Evolutionary conservation across 2,113 vertebrate species (phyloP), one percentile per base, ranked within the genome.

Genomic region (Callipepla squamata): DNA sequence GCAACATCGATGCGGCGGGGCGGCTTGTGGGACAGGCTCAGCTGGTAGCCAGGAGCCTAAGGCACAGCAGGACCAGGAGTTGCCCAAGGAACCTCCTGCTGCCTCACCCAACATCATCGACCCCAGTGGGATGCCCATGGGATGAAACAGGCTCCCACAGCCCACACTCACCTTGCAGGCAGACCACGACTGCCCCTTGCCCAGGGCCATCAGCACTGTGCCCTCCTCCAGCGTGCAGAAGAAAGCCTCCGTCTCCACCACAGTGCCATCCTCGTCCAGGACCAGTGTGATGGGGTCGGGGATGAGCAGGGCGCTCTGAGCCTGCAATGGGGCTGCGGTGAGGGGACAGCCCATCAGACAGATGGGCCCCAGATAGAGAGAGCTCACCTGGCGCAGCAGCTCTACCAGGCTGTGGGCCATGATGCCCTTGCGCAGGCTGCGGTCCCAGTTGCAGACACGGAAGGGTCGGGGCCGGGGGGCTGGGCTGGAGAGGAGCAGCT

Each of bases 261-360:
- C 96, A 0, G 99, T 99, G 58, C 99, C 99, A 0, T 99, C 99
- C 92, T 99, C 99, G 13, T 99, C 99, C 96, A 99, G 97, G 82
- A 99, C 98, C 94, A 99, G 53, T 0, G 26, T 88, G 38, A 98
- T 42, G 32, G 97, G 81, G 5, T 95, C 96, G 1, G 74, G 58
- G 44, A 97, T 80, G 3, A 89, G 92, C 80, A 99, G 91, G 4
- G 97, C 87, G 7, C 97, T 97, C 38, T 73, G 96, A n/a, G 96
- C 97, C 99, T 99, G 95, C 20, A 2, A 47, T 40, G 50, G 63
- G 17, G 66, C 21, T 2, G 28, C 20, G 13, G 50, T 10, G 20
- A 28, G 9, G 1, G 2, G 28, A 7, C 17, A 48, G 45, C 78
- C 66, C 53, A 45, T 20, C 9, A 5, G 69, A 12, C 1, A 1